Evolutionary conservation across 2,113 vertebrate species (phyloP), one percentile per base, ranked within the genome.

Genomic region (Takifugu flavidus): DNA sequence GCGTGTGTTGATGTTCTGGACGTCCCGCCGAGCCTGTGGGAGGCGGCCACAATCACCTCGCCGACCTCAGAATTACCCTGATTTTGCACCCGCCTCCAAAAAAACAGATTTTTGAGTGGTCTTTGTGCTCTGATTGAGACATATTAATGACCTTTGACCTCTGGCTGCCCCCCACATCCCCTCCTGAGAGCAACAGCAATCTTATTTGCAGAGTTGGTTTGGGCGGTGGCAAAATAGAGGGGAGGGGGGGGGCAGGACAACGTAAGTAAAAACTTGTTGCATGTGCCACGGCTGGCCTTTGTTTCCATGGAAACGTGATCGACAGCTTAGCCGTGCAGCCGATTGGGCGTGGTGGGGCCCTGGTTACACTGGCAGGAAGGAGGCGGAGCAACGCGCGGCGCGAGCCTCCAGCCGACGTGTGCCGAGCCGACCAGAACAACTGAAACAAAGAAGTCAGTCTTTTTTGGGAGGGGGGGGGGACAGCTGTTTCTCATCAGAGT

Each of bases 381-480:
- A 45, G 57, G 4, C 1, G 10, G 8, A 15, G 54, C 65, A 25
- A 67, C 55, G 59, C 4, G 0, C 39, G 51, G 29, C 20, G 20
- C 20, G 20, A 20, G 20, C 20, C 20, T 66, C 49, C 11, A 55
- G 39, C 12, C 14, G 1, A 64, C 46, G 62, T 25, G n/a, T n/a
- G 74, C 71, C 67, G 53, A 65, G 70, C 61, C 82, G 77, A 79
- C 79, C 81, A 6, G 72, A 65, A 68, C 75, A 56, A 74, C 68
- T 67, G 45, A 80, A 91, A 92, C 90, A 91, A 92, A 89, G 89
- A 83, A 76, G 70, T 86, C 90, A 92, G 87, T 91, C 89, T 88
- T 89, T 52, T 49, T 65, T 60, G 62, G 60, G 63, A 42, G 25
- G 62, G 69, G 53, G 67, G 13, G 47, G 25, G 3, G 70, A 83